Percentiles rank a stretch among this genome's conserved stretches.
These are phyloP conservation scores for Lutraria rhynchaena DNA, from an alignment of 1,140 invertebrate species.

Conservation along the genomic window DNA sequence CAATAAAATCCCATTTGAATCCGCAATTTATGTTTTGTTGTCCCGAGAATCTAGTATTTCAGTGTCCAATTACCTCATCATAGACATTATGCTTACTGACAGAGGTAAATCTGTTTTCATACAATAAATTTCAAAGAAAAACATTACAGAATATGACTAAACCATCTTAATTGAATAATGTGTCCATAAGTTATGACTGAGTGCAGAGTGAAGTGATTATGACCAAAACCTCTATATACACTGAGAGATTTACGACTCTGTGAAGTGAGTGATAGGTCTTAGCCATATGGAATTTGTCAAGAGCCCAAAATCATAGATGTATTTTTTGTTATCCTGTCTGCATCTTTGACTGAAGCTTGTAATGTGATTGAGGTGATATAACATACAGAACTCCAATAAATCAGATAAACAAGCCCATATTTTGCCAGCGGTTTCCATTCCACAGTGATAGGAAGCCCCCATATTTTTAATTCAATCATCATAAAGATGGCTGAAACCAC, in stretches of 20 bases:
- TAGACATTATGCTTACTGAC: too few species aligned
- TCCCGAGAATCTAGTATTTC: too few species aligned
- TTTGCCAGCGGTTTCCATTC: too few species aligned
- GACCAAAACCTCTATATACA: constrained; percentile 5
- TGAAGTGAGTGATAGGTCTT: constrained; percentile 23
- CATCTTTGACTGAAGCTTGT: constrained; percentile 12
- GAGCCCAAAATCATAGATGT: neutral
- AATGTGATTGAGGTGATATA: constrained; percentile 16
- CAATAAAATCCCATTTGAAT: too few species aligned
- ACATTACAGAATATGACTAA: too few species aligned
- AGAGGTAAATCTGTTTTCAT: too few species aligned
- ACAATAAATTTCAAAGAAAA: too few species aligned
- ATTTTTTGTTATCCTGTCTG: constrained; percentile 26
- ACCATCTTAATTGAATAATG: constrained; percentile 27
- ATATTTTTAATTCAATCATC: too few species aligned
- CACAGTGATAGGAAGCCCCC: too few species aligned
- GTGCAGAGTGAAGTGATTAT: constrained; percentile 23
- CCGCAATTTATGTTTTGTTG: too few species aligned
- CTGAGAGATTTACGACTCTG: constrained; percentile 43
- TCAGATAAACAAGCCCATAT: neutral
- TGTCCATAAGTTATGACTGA: constrained; percentile 10
- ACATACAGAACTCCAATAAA: constrained; percentile 28
- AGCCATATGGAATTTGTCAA: constrained; percentile 44
- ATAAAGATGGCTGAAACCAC: too few species aligned
- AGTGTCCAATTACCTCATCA: too few species aligned